phyloP scores from a whole-genome alignment of 1,140 invertebrate species.

The Coptotermes formosanus region DNA sequence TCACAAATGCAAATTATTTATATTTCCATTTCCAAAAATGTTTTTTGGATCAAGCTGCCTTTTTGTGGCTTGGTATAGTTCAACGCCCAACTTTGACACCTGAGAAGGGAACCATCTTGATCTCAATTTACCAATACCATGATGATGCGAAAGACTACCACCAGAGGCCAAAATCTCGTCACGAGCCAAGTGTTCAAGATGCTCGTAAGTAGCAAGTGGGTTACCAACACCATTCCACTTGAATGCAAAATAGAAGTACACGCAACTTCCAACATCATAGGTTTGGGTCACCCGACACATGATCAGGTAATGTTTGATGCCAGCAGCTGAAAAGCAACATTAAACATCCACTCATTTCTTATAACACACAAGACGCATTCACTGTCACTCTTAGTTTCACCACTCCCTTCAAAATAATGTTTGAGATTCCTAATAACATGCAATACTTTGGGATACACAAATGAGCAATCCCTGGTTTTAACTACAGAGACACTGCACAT shows the following conservation, averaged over 20 bases:
- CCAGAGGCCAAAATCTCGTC: slow-evolving; percentile 86
- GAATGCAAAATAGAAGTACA: slow-evolving; percentile 98
- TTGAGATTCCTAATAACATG: too few species aligned
- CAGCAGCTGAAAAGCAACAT: slow-evolving; percentile 48
- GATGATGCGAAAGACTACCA: slow-evolving; percentile 86
- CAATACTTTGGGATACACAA: too few species aligned
- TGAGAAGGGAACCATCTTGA: slow-evolving; percentile 62
- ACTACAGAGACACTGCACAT: too few species aligned
- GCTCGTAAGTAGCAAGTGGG: slow-evolving; percentile 80
- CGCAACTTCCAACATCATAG: slow-evolving; percentile 94
- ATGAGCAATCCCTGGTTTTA: too few species aligned
- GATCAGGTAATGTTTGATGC: slow-evolving; percentile 64
- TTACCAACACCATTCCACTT: slow-evolving; percentile 64
- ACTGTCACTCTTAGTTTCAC: too few species aligned
- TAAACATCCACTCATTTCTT: too few species aligned
- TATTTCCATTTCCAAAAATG: slow-evolving; percentile 87
- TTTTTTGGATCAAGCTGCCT: slow-evolving; percentile 87
- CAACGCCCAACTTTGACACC: slow-evolving; percentile 73
- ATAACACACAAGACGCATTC: too few species aligned
- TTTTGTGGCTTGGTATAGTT: slow-evolving; percentile 79
- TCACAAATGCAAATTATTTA: slow-evolving; percentile 44
- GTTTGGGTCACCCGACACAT: slow-evolving; percentile 92
- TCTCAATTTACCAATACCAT: slow-evolving; percentile 92
- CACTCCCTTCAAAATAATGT: too few species aligned
- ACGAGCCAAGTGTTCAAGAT: slow-evolving; percentile 78